Conservation (phyloP, 2,113 vertebrate species). For the Pterocles gutturalis region DNA sequence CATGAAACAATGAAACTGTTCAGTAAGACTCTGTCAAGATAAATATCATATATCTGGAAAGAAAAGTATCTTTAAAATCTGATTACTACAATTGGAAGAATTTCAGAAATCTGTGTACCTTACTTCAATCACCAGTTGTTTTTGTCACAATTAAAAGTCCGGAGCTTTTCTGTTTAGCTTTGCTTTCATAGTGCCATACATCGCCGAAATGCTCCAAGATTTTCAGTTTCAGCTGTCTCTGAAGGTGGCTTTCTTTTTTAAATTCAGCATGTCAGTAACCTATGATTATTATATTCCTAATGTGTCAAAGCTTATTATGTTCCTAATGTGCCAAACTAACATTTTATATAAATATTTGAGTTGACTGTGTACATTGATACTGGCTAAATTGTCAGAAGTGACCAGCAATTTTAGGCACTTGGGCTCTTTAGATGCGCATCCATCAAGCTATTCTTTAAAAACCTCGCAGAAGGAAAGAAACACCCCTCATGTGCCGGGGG, state of each 20-base stretch:
- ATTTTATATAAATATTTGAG: neutral
- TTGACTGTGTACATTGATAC: neutral
- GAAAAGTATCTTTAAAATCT: constrained; percentile 55
- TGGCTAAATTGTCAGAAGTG: neutral
- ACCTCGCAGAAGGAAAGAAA: neutral
- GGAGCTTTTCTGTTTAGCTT: neutral
- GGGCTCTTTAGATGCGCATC: neutral
- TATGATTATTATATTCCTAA: neutral
- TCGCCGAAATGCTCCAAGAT: neutral
- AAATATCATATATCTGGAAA: constrained; percentile 51
- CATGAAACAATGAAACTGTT: constrained; percentile 52
- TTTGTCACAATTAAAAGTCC: neutral
- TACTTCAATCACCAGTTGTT: neutral
- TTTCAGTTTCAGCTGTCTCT: neutral
- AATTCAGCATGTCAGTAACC: neutral
- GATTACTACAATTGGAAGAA: constrained; percentile 14
- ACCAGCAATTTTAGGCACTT: neutral
- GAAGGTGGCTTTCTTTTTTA: neutral
- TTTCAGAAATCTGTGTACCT: neutral
- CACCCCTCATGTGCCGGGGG: neutral
- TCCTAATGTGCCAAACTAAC: neutral
- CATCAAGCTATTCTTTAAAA: neutral
- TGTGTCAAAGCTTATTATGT: neutral
- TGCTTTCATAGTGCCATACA: neutral
- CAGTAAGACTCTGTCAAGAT: constrained; percentile 32